Evolutionary conservation across 2,797 vertebrate genomes (phyloP).

Genomic region (Phyllotis vaccarum): DNA sequence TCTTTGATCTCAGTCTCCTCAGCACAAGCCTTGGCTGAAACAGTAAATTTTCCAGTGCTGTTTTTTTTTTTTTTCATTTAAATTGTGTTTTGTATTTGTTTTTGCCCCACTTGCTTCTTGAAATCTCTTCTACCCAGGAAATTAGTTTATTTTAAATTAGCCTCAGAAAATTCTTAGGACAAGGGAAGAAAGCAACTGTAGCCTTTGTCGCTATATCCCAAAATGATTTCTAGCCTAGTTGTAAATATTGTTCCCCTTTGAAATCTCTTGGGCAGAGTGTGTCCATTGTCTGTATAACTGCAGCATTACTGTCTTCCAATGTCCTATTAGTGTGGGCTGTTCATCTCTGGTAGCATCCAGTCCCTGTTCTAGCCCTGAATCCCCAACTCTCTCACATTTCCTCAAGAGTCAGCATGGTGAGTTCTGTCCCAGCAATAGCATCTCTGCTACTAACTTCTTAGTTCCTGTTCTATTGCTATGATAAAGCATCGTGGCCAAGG

Average conservation of each 20-base stretch:
- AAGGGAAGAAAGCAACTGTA: background rate
- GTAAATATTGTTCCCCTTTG: background rate
- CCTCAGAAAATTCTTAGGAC: background rate
- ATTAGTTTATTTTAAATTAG: background rate
- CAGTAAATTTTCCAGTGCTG: background rate
- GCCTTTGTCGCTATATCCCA: background rate
- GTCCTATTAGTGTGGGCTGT: background rate
- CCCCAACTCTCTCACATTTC: background rate
- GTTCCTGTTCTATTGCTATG: background rate
- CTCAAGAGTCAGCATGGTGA: background rate
- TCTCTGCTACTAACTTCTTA: background rate
- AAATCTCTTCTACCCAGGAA: background rate
- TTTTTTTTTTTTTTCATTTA: background rate
- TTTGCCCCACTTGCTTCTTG: background rate
- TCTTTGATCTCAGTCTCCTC: background rate
- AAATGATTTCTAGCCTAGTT: background rate
- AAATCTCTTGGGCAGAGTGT: background rate
- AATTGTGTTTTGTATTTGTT: background rate
- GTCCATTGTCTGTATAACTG: background rate
- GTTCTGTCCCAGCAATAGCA: background rate
- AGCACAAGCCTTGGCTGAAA: background rate
- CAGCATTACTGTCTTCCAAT: background rate
- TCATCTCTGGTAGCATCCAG: background rate
- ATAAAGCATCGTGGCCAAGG: background rate
- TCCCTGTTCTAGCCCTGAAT: background rate